phyloP scores from a whole-genome alignment of 2,113 vertebrate species.

The Melanerpes aurifrons region DNA sequence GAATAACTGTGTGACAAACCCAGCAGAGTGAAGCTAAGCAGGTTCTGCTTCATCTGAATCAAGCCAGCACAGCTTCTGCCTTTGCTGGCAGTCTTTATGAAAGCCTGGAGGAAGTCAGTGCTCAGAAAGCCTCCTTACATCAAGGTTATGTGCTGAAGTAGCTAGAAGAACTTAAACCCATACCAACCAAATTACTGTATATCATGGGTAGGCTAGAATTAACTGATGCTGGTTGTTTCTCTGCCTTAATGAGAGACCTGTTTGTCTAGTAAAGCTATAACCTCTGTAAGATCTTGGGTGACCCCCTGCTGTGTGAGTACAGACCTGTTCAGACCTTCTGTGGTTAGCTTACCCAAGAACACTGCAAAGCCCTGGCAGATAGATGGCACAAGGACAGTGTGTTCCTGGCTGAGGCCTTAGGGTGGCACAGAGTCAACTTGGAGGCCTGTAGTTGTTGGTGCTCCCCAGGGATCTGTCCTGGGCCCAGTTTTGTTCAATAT shows the following conservation, averaged over 20 bases:
- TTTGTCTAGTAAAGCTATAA: not conserved
- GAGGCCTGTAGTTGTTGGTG: too few relatives aligned
- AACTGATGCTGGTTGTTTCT: not conserved
- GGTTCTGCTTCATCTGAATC: not conserved
- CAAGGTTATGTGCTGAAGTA: not conserved
- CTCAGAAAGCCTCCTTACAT: not conserved
- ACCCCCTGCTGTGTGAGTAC: not conserved
- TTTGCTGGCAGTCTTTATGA: not conserved
- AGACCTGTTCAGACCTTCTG: not conserved
- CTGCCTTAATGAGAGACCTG: not conserved
- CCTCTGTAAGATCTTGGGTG: not conserved
- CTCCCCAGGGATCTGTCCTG: too few relatives aligned
- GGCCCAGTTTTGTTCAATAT: too few relatives aligned
- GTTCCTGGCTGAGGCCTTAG: not conserved
- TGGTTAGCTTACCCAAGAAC: not conserved
- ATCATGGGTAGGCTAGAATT: not conserved
- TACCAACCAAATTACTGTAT: not conserved
- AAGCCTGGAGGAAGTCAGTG: not conserved
- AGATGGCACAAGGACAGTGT: rapidly evolving
- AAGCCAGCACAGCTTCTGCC: not conserved
- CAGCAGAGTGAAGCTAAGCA: not conserved
- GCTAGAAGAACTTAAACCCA: not conserved
- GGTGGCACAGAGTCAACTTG: too few relatives aligned
- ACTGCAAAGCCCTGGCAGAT: not conserved
- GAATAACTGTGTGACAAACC: not conserved